Percentiles rank a stretch among this genome's conserved stretches.
Evolutionary conservation across 2,797 vertebrate species (phyloP).

Genomic region (Peromyscus attwateri): DNA sequence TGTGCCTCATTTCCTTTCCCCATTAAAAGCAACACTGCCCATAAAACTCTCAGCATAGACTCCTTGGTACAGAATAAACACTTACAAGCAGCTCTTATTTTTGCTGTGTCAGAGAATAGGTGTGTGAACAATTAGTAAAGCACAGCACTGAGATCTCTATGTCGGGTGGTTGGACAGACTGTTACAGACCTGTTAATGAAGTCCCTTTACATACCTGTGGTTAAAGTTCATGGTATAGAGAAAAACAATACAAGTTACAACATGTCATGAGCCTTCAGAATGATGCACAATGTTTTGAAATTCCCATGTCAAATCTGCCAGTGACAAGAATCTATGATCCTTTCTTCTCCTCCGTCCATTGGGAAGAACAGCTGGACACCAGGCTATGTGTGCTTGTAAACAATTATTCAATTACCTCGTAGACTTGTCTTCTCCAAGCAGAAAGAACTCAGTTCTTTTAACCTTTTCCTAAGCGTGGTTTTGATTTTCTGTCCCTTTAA

Average conservation of each 20-base stretch:
- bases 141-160: background rate
- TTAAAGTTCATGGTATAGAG: slow-evolving; percentile 50
- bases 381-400: slow-evolving; percentile 76
- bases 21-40: slow-evolving; percentile 41
- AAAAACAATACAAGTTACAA: background rate
- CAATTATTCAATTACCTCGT: slow-evolving; percentile 72
- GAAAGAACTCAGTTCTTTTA: slow-evolving; percentile 72
- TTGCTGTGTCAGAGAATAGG: slow-evolving; percentile 12
- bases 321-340: background rate
- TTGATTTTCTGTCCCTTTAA: slow-evolving; percentile 83
- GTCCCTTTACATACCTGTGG: slow-evolving; percentile 31
- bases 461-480: slow-evolving; percentile 75
- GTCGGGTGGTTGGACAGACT: background rate
- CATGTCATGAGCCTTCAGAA: background rate
- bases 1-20: slow-evolving; percentile 42
- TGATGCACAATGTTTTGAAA: slow-evolving; percentile 13
- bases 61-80: background rate
- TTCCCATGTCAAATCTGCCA: slow-evolving; percentile 56
- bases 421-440: slow-evolving; percentile 76
- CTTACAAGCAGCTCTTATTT: background rate
- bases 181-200: background rate
- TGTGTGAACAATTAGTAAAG: background rate
- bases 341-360: slow-evolving; percentile 67
- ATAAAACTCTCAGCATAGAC: slow-evolving; percentile 35
- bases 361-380: slow-evolving; percentile 80